A percentile compares a stretch with the other conserved stretches of the same genome.
Conservation (phyloP, 2,888 invertebrate species). For the Ryuthela nishihirai region DNA sequence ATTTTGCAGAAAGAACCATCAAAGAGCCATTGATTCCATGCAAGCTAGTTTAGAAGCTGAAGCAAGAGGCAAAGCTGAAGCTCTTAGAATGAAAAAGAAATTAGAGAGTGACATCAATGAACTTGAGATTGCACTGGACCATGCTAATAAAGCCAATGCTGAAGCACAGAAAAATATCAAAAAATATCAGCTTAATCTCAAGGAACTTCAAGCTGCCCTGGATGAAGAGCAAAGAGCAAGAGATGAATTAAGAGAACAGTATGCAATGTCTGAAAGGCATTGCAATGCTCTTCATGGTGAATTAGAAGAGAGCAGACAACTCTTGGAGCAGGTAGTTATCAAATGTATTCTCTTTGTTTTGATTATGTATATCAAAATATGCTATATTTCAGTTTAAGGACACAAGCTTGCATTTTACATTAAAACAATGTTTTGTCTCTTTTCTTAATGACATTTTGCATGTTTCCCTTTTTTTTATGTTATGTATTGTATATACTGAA, state of each 20-base stretch:
- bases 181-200: constrained; percentile 96
- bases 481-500: too few relatives aligned
- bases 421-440: too few relatives aligned
- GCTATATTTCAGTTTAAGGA: background rate
- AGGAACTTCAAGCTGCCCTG: constrained; percentile 90
- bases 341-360: background rate
- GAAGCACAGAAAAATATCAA: constrained; percentile 99
- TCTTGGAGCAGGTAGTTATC: constrained; percentile 72
- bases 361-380: background rate
- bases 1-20: constrained; percentile 86
- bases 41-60: constrained; percentile 99
- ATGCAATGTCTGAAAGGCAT: constrained; percentile 94
- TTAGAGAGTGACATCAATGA: constrained; percentile 99
- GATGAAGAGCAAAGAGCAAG: constrained; percentile 98
- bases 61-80: constrained; percentile 99
- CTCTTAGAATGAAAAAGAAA: constrained; percentile 99
- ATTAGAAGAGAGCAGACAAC: constrained; percentile 94
- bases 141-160: constrained; percentile 97
- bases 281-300: constrained; percentile 97
- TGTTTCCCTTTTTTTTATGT: too few relatives aligned
- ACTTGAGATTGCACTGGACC: constrained; percentile 97
- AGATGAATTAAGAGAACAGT: constrained; percentile 96
- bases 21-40: constrained; percentile 99
- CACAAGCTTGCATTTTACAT: too few relatives aligned
- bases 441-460: too few relatives aligned